Base-by-base conservation (phyloP, 2,888 invertebrate species). In the Diachrysia chrysitis region DNA sequence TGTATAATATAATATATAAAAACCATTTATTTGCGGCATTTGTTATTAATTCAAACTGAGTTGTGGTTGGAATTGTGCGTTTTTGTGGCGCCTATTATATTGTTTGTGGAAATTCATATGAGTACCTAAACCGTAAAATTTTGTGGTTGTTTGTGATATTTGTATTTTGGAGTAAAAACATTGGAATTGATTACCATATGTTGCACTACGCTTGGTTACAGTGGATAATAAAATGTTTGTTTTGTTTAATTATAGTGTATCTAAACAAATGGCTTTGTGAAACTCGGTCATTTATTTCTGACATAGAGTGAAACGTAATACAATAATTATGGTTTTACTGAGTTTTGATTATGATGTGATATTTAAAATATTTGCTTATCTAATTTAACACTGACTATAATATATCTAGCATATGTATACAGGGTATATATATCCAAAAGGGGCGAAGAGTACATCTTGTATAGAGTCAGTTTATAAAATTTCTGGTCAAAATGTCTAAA, bases 11-110 rank as follows among this genome's bases (percentile, higher is more conserved):
- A 37, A 37, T 42, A 42, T 6, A 42, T 37, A 42, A 42, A 42
- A 42, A 42, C 5, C n/a, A 42, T 42, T 42, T 42, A 42, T n/a
- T 42, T 42, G 42, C 19, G 21, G n/a, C 21, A 51, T 51, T 1
- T 21, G 48, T 51, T 48, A 19, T 48, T 19, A 51, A 21, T 51
- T 19, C 48, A 51, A 19, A 19, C 25, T 19, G 25, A 29, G 29
- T n/a, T 59, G 48, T 29, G 29, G 48, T 25, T 32, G 25, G 25
- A 25, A 29, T 25, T 59, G 48, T 59, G 29, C 59, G 29, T 59
- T 59, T 59, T 59, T 35, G 59, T 17, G 59, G 48, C 48, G n/a
- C 42, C 42, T 42, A 42, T 42, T 29, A 17, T 48, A 29, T 17
- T 17, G 48, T 29, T 59, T 21, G 7, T 35, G 35, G 19, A 37